Base-by-base conservation (phyloP, 2,888 invertebrate genomes). In the Nycteola revayana region DNA sequence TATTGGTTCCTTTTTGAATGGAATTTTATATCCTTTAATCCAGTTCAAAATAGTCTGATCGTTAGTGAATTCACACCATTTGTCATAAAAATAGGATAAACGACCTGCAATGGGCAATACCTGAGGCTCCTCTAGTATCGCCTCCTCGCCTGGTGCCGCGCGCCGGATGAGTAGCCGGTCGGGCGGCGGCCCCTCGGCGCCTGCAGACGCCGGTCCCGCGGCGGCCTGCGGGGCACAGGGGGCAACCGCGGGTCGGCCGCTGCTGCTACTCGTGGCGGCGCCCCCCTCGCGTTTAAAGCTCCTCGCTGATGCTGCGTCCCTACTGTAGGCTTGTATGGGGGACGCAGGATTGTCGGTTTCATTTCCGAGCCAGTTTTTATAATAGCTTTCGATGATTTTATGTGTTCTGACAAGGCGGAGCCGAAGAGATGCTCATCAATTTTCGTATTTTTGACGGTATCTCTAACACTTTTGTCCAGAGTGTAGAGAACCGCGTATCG, bases 251-350 rank as follows among this genome's bases (percentile, higher is more conserved):
- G 3, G 22, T 31, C 20, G 31, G 17, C 10, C 8, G 18, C 24
- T 18, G 18, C n/a, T 26, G 30, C 26, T 3, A n/a, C n/a, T n/a
- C n/a, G n/a, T n/a, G 17, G 30, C 26, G 25, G 23, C 2, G 9
- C 9, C 32, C 28, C 36, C 28, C 32, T 11, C 18, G 24, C 17
- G 32, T 32, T 32, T 37, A 37, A 28, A 37, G 37, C 6, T 7
- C 24, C 20, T 1, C 2, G 25, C 5, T 14, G 20, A 6, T 6
- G 8, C 7, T 10, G 9, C 1, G n/a, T 5, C 2, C 3, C 14
- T 14, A 5, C 3, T 5, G 14, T 3, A 2, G 14, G 3, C 5
- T 14, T 3, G 14, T 14, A 14, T 5, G 2, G 14, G 2, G 14
- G 2, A 14, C 14, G 14, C n/a, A n/a, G n/a, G 10, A 3, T 7